Evolutionary conservation across 2,797 vertebrate genomes (phyloP), one percentile per base, ranked within the genome.

Genomic region (Lagocephalus sceleratus): DNA sequence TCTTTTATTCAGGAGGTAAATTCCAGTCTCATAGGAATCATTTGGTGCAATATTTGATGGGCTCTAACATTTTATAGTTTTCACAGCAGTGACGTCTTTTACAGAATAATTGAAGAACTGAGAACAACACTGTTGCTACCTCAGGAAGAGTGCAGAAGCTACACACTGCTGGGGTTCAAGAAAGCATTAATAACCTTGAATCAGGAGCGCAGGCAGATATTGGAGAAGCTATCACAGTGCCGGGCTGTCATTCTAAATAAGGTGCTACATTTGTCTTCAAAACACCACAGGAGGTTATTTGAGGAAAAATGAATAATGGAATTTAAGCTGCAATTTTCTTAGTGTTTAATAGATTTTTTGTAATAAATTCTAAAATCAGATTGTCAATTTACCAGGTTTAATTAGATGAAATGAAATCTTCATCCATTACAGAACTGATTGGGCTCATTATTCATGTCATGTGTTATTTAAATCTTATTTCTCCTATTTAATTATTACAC

Each of bases 41-140:
- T 40, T 23, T 7, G 4, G 8, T 45, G n/a, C 3, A 14, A 19
- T 35, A 14, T 3, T 3, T 10, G 14, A 14, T 2, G 32, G 32
- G 32, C 32, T 35, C 12, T 35, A 14, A 14, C 11, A 35, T 10
- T 35, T 10, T 29, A 35, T 14, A 14, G 12, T 10, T 17, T 11
- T 21, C 5, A 48, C 6, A 41, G 35, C 12, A 1, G 8, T 5
- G 35, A 1, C 29, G 1, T 63, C 7, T 49, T 59, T 73, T 51
- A 7, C 76, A 95, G 94, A 44, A 69, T 90, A 10, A 74, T 90
- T 44, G 88, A 92, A 68, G 92, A 95, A 39, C 51, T 95, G 11
- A 81, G 63, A 23, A 64, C 43, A 26, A 80, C 87, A 14, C 72
- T 76, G 21, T 87, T 85, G 90, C 80, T 94, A 3, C 92, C 92